Evolutionary conservation across 2,888 invertebrate genomes (phyloP).

Genomic region (Enoplolaimus lenunculus): DNA sequence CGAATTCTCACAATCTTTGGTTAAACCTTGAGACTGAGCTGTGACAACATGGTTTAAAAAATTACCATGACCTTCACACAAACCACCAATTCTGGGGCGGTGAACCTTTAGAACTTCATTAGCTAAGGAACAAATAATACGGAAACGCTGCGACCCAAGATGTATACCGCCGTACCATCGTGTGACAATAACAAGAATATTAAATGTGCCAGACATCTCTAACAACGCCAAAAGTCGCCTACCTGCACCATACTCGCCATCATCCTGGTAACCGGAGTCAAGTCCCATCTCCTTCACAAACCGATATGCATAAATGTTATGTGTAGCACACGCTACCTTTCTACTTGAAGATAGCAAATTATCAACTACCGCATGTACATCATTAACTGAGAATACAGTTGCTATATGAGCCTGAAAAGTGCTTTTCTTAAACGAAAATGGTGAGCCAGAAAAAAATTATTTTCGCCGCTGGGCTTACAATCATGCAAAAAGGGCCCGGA

Average conservation of each 20-base stretch:
- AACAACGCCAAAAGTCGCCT: constrained; percentile 61
- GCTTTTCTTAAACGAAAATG: constrained; percentile 60
- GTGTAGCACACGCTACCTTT: constrained; percentile 58
- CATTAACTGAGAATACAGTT: constrained; percentile 51
- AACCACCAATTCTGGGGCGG: too few relatives aligned
- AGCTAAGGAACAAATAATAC: too few relatives aligned
- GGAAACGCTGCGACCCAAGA: constrained; percentile 70
- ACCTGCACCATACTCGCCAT: constrained; percentile 68
- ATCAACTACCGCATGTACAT: constrained; percentile 52
- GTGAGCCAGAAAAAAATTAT: constrained; percentile 52
- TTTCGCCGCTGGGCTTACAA: too few relatives aligned
- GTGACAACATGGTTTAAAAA: too few relatives aligned
- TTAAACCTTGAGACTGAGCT: too few relatives aligned
- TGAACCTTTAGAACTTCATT: too few relatives aligned
- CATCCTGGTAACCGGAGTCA: too few relatives aligned
- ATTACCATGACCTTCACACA: too few relatives aligned
- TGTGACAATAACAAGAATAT: constrained; percentile 65
- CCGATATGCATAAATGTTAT: constrained; percentile 59
- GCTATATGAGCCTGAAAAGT: constrained; percentile 65
- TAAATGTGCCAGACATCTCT: constrained; percentile 55
- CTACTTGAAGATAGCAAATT: constrained; percentile 53
- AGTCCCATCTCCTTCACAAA: constrained; percentile 13
- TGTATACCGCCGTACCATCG: too few relatives aligned
- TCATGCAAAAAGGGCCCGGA: too few relatives aligned
- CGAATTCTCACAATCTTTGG: too few relatives aligned